Base-by-base conservation (phyloP, 2,113 vertebrate species). In the Etheostoma spectabile region DNA sequence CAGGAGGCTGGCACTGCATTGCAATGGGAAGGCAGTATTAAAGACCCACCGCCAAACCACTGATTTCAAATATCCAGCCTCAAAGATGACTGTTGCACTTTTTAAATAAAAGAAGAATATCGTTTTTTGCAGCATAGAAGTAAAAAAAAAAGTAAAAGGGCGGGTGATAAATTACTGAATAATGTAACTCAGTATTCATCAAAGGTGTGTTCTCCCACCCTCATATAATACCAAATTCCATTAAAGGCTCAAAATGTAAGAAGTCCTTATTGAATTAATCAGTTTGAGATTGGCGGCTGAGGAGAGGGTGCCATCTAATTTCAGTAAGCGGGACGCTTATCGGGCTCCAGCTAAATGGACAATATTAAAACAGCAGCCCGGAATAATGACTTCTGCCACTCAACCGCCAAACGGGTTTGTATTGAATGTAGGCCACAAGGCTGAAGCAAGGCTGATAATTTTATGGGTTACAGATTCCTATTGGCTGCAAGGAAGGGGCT, bases 321-420 rank as follows among this genome's bases (percentile, higher is more conserved):
- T 93, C 85, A 85, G 84, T 92, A 89, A 91, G 85, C 86, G 77
- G 76, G 83, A 71, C 82, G 86, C 90, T 93, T 94, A 88, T 91
- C 89, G 65, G 87, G 83, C 89, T 93, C 91, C 86, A 78, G 86
- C 90, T 94, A 94, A 96, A 95, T 95, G 95, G 94, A 93, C 94
- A 94, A 93, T 94, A 95, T 95, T 95, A 94, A 93, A 92, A 95
- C 93, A 92, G 93, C 93, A 95, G 93, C 91, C 80, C 56, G 91
- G 92, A 94, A 91, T 95, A 96, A 96, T 95, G 95, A 94, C 91
- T 96, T 94, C 93, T 96, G 95, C 94, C 94, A 94, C 93, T 96
- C 95, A 95, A 77, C 83, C 83, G 85, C 89, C 93, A 93, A 86
- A 74, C 49, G 90, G 92, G 91, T 88, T 94, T 92, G 92, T 89